Evolutionary conservation across 2,888 invertebrate species (phyloP).

Genomic region (Nomada hirtipes): DNA sequence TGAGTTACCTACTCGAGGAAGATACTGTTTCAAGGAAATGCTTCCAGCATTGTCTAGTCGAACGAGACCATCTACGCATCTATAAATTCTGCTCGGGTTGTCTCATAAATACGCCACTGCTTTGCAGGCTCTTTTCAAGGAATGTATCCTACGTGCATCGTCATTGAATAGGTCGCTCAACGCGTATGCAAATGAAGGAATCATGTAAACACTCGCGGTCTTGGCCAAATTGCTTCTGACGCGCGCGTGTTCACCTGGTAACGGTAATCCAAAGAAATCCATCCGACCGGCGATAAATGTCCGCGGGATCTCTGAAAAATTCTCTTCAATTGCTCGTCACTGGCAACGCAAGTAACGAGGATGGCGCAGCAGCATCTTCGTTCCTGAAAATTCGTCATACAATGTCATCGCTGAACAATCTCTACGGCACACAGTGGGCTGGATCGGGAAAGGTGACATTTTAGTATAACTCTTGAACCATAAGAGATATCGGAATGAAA

Average conservation of each 20-base stretch:
- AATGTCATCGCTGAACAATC: no score
- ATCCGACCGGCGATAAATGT: slow-evolving; percentile 3
- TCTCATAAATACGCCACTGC: slow-evolving; percentile 18
- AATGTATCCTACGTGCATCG: slow-evolving; percentile 29
- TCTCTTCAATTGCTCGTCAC: background rate
- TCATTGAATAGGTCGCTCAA: slow-evolving; percentile 50
- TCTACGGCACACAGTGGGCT: no score
- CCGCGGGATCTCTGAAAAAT: background rate
- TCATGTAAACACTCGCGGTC: slow-evolving; percentile 42
- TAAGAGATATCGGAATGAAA: no score
- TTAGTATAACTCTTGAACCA: no score
- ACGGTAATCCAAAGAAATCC: slow-evolving; percentile 28
- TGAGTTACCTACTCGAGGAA: background rate
- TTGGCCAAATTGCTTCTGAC: slow-evolving; percentile 37
- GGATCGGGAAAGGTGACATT: no score
- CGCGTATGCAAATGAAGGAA: slow-evolving; percentile 58
- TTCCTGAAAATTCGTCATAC: background rate
- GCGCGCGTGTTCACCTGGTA: slow-evolving; percentile 6
- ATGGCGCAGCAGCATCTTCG: background rate
- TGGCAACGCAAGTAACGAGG: background rate
- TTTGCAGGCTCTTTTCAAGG: slow-evolving; percentile 13
- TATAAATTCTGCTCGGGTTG: slow-evolving; percentile 11
- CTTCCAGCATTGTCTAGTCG: background rate
- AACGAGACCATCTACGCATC: background rate
- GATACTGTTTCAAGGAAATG: background rate